Conservation (phyloP, 2,113 vertebrate genomes). For the Macrotus californicus region DNA sequence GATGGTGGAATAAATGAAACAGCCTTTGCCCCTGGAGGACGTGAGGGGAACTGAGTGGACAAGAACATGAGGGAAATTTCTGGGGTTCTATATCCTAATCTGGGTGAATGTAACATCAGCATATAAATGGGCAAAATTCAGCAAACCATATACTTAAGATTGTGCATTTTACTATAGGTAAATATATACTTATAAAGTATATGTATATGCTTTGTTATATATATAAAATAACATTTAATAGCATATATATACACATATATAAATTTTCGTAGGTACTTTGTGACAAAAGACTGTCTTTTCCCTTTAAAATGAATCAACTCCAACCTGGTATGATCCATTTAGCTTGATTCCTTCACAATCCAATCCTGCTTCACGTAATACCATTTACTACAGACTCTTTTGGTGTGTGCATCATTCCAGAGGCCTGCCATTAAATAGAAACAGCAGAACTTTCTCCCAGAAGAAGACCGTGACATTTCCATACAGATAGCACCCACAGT, state of each 20-base stretch:
- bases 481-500: background rate
- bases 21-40: background rate
- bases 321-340: background rate
- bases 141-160: background rate
- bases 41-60: background rate
- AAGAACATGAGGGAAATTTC: background rate
- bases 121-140: background rate
- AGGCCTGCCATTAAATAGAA: background rate
- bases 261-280: background rate
- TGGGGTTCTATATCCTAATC: background rate
- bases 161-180: background rate
- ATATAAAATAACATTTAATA: background rate
- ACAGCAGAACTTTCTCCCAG: constrained; percentile 19
- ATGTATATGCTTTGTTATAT: background rate
- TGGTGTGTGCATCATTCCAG: constrained; percentile 20
- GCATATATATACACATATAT: background rate
- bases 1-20: background rate
- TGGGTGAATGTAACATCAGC: background rate
- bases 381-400: constrained; percentile 30
- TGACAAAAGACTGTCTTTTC: background rate
- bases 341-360: background rate
- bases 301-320: constrained; percentile 34
- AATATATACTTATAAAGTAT: background rate
- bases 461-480: background rate
- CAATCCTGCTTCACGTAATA: background rate